A percentile compares a stretch with the other conserved stretches of the same genome.
Evolutionary conservation across 2,113 vertebrate genomes (phyloP).

Genomic region (Burhinus oedicnemus): DNA sequence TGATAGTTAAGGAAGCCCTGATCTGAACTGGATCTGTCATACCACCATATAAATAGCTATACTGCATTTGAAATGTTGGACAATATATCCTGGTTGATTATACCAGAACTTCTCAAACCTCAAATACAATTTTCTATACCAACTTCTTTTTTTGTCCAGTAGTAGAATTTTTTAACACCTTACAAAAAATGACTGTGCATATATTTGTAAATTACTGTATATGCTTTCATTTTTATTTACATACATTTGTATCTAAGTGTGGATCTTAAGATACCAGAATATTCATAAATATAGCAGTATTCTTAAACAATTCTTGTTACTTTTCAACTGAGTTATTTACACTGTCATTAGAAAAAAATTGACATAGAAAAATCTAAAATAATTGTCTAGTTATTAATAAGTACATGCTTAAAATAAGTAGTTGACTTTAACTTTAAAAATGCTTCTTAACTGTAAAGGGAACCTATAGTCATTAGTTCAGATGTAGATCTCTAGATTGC

Average conservation of each 20-base stretch:
- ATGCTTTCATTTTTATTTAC: neutral
- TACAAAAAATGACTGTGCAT: neutral
- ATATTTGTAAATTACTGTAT: neutral
- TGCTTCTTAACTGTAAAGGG: fast-evolving
- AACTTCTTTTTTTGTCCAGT: fast-evolving
- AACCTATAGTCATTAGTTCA: neutral
- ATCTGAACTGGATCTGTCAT: neutral
- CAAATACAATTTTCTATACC: neutral
- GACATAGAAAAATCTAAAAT: neutral
- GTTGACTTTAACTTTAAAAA: neutral
- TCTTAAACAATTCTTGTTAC: neutral
- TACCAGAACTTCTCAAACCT: neutral
- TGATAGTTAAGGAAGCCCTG: neutral
- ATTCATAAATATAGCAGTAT: neutral
- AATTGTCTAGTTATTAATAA: neutral
- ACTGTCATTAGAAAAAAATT: neutral
- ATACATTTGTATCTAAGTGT: neutral
- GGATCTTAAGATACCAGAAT: neutral
- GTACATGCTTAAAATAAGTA: neutral
- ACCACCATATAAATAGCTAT: neutral
- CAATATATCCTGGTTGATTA: neutral
- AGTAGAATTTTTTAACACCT: neutral
- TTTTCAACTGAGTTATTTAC: neutral
- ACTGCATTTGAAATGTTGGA: neutral
- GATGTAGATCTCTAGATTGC: neutral